Conservation (phyloP, 1,140 invertebrate genomes). For the Eueides isabella region DNA sequence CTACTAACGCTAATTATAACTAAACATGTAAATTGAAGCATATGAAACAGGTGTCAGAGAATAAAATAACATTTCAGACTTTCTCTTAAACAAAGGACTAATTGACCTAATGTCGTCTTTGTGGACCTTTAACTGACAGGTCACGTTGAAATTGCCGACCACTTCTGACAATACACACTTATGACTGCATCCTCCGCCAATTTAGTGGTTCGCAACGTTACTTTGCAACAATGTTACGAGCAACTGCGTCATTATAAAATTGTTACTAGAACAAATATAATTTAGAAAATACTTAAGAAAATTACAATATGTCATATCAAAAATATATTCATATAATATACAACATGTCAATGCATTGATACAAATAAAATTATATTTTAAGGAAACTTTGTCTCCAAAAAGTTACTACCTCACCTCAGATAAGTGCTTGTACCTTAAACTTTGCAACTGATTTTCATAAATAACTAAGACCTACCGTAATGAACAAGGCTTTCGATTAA, state of each 20-base stretch:
- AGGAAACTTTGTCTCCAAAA: too few species aligned
- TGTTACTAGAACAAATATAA: not conserved
- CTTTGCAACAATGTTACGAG: not conserved
- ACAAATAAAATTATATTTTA: too few species aligned
- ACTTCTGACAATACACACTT: constrained; percentile 27
- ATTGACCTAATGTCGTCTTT: constrained; percentile 18
- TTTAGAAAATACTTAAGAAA: not conserved
- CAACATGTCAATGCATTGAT: too few species aligned
- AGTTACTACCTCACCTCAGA: too few species aligned
- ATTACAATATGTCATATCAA: too few species aligned
- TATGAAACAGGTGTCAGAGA: not conserved
- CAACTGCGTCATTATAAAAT: not conserved
- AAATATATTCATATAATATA: too few species aligned
- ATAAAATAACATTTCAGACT: not conserved
- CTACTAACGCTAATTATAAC: not conserved
- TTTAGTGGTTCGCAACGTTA: constrained; percentile 15
- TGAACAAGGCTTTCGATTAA: too few species aligned
- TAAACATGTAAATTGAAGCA: too few species aligned
- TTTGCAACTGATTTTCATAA: too few species aligned
- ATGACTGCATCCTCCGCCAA: constrained; percentile 27
- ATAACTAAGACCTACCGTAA: too few species aligned
- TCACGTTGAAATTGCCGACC: constrained; percentile 29
- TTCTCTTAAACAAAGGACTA: not conserved
- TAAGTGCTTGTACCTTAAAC: too few species aligned
- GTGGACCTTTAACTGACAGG: constrained; percentile 25